These are phyloP conservation scores for Tangara arthus DNA, from an alignment of 2,797 vertebrate species.

Conservation along the genomic window DNA sequence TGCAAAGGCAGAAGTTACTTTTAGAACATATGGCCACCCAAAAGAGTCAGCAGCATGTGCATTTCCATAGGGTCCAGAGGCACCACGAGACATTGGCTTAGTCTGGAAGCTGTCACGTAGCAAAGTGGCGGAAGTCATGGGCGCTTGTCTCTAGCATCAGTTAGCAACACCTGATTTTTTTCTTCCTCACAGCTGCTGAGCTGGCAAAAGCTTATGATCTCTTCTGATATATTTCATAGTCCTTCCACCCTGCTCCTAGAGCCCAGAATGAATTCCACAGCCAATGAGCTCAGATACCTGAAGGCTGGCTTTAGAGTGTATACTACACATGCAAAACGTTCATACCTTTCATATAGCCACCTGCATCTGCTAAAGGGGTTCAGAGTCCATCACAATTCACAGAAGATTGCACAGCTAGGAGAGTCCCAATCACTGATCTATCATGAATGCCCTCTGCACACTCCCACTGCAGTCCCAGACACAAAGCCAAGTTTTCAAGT, in stretches of 20 bases:
- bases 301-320: not conserved
- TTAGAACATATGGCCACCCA: not conserved
- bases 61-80: not conserved
- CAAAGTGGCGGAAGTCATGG: not conserved
- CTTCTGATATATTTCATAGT: not conserved
- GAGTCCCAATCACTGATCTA: not conserved
- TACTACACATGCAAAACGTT: not conserved
- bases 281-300: not conserved
- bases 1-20: not conserved
- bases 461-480: not conserved
- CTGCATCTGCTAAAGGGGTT: not conserved
- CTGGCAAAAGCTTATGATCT: not conserved
- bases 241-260: not conserved
- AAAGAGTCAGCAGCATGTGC: rapidly evolving
- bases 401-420: rapidly evolving
- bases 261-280: not conserved
- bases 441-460: not conserved
- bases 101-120: not conserved
- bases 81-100: not conserved
- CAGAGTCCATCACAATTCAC: not conserved
- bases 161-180: not conserved
- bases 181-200: not conserved
- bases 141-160: not conserved
- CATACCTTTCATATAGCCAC: not conserved
- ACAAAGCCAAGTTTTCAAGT: not conserved